Evolutionary conservation across 2,113 vertebrate genomes (phyloP), one percentile per base, ranked within the genome.

Genomic region (Argyrosomus japonicus): DNA sequence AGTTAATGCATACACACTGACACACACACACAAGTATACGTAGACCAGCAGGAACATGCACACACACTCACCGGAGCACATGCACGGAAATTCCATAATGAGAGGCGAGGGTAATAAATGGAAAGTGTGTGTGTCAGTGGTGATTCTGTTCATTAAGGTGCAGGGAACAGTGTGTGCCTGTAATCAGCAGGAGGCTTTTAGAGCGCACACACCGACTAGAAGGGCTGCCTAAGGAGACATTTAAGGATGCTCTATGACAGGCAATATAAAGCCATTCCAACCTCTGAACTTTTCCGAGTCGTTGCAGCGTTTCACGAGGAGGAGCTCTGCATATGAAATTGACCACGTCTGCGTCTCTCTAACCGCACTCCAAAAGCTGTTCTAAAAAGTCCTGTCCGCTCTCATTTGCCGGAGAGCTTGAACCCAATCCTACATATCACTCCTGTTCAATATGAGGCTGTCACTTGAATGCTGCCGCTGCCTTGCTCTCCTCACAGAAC

Each of bases 101-200:
- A 92, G 84, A 85, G 86, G 83, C 78, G 56, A 77, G 78, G 77
- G 43, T 83, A 87, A 88, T 89, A 93, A 91, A 92, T 90, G 91
- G 75, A 86, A 86, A 86, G 82, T 81, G 85, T 92, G 90, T 91
- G 90, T 86, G 81, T 90, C 79, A 67, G 75, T 70, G 81, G 82
- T 85, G 69, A 82, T 87, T 87, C 75, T 86, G 81, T 91, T 93
- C 89, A 94, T 93, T 92, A 91, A 93, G 79, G 87, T 87, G 80
- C 81, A 78, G 83, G 77, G 88, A 87, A 89, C 84, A 89, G 84
- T 73, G 85, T 89, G 90, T 85, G 84, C 78, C 75, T 87, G 63
- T 83, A 82, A 90, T 82, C 87, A 90, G 89, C 84, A 77, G 90
- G 86, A 87, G 80, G 78, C 62, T 68, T 86, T 88, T 79, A 82